Percentiles rank a stretch among this genome's conserved stretches.
Conservation (phyloP, 2,888 invertebrate genomes). For the Ceriagrion tenellum region DNA sequence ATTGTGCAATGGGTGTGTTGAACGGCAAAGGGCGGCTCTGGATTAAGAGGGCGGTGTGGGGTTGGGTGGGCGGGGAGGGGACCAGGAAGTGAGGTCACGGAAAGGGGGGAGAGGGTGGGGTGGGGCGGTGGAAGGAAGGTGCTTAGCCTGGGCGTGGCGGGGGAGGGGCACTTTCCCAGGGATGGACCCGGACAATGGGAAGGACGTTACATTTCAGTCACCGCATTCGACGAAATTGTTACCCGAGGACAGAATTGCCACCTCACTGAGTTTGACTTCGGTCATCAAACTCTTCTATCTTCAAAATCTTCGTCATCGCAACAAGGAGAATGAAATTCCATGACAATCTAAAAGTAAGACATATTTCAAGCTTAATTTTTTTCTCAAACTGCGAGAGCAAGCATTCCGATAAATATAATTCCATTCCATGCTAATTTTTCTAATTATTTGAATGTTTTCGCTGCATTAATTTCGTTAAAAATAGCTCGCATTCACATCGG, state of each 20-base stretch:
- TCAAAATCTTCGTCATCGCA: too few species aligned
- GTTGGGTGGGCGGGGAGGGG: neutral
- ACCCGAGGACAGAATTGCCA: neutral
- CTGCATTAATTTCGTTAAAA: too few species aligned
- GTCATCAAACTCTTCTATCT: too few species aligned
- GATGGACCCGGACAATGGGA: neutral
- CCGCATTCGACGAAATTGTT: neutral
- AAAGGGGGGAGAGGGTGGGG: neutral
- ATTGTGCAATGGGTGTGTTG: constrained; percentile 17
- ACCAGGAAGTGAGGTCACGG: neutral
- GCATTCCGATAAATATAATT: too few species aligned
- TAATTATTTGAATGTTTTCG: too few species aligned
- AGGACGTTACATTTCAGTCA: neutral
- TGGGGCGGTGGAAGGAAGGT: neutral
- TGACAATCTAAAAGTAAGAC: too few species aligned
- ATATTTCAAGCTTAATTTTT: too few species aligned
- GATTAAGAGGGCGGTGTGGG: neutral
- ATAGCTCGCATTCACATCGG: too few species aligned
- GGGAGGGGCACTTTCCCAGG: neutral
- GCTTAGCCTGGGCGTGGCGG: neutral
- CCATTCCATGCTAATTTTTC: too few species aligned
- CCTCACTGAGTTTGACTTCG: neutral
- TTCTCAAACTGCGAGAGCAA: too few species aligned
- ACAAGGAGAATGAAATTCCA: too few species aligned
- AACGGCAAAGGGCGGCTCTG: neutral